Base-by-base conservation (phyloP, 2,888 invertebrate genomes). In the Drosophila prostipennis region DNA sequence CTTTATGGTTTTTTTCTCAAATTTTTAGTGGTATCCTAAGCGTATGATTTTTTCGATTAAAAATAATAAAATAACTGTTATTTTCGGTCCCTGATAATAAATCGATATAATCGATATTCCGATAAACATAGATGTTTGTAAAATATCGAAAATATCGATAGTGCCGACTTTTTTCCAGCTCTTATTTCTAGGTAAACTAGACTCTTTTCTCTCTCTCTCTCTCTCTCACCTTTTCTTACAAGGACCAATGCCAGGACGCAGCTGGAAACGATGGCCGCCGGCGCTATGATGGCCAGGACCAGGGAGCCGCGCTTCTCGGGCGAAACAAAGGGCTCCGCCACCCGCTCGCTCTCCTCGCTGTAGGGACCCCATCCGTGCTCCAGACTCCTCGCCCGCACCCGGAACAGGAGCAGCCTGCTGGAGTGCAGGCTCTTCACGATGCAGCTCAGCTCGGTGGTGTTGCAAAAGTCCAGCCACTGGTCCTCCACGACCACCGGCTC, bases 351-450 rank as follows among this genome's bases (percentile, higher is more conserved):
- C 53, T 93, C 92, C 75, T 93, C 92, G 74, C 97, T 97, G 90
- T 95, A 95, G 14, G 94, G 93, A 67, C 98, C 96, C 95, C 96
- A 96, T 23, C 98, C 98, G 91, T 96, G 95, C 4, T 93, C 92
- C 0, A 74, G 74, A 91, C 98, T 98, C 63, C 93, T 93, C 0
- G 98, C 97, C 70, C 95, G 94, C 51, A 97, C 96, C 10, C 96
- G 94, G 89, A 97, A 97, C 57, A 93, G 92, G 79, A 96, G 95
- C 52, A 94, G 93, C 26, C 94, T 92, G 65, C 94, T 94, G 23
- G 93, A 93, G 57, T 94, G 93, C 55, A 91, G 56, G 14, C 94
- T 94, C 10, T 94, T 94, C 29, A 97, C 94, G 69, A 96, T 94
- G 96, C 98, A 98, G 89, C 95, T 96, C 68, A 95, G 94, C 46